Conservation (phyloP, 2,797 vertebrate species). For the Sebastes steindachneri region DNA sequence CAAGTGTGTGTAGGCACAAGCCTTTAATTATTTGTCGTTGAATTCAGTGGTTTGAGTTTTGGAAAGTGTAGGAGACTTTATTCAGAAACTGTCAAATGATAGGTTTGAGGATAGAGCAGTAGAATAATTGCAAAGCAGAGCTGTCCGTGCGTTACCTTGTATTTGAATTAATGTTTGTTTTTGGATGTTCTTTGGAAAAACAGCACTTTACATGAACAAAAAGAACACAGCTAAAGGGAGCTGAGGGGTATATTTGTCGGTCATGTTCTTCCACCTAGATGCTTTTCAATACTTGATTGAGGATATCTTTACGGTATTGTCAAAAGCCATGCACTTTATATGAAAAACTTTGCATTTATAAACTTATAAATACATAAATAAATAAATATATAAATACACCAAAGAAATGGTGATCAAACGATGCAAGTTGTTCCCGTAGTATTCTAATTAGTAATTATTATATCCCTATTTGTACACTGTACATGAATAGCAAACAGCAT, state of each 20-base stretch:
- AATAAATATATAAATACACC: neutral
- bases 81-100: constrained; percentile 20
- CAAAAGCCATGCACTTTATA: neutral
- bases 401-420: neutral
- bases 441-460: neutral
- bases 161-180: constrained; percentile 1
- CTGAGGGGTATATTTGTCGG: neutral
- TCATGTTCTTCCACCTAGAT: neutral
- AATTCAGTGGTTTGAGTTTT: constrained; percentile 1
- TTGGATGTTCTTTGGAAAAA: neutral
- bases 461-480: neutral
- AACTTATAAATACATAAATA: neutral
- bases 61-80: neutral
- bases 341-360: neutral
- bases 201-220: neutral
- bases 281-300: neutral
- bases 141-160: neutral
- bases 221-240: neutral
- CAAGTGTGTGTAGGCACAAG: neutral
- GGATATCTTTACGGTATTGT: neutral
- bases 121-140: constrained; percentile 32
- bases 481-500: neutral
- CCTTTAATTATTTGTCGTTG: neutral
- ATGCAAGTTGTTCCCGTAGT: neutral
- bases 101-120: constrained; percentile 12